Evolutionary conservation across 2,888 invertebrate species (phyloP), one percentile per base, ranked within the genome.

Genomic region (Leptogaster cylindrica): DNA sequence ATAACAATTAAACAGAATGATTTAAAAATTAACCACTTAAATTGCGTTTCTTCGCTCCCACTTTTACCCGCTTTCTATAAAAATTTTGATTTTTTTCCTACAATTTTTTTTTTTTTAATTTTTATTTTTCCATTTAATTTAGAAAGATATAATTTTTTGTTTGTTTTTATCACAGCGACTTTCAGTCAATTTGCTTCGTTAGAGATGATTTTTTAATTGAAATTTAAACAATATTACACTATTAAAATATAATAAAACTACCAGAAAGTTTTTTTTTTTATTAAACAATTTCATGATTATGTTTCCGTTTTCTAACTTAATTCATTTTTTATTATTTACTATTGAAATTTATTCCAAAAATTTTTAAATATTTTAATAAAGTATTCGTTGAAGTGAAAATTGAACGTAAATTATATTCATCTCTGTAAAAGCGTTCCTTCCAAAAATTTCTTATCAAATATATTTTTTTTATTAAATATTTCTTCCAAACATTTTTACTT

Each of bases 161-260:
- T n/a, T n/a, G n/a, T n/a, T n/a, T n/a, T 67, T 67, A 67, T 67
- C 67, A 67, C 67, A 67, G 67, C 51, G 67, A 67, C 67, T 51
- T 66, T 67, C 67, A 67, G 67, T 67, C 67, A 65, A 65, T 36
- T 51, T 39, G 65, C 65, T 27, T 36, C n/a, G n/a, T 65, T 51
- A 65, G 65, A 65, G 65, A 65, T 65, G 65, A 65, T 20, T 41
- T 27, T 23, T n/a, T n/a, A n/a, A n/a, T 10, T 33, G 33, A 33
- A 33, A n/a, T n/a, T n/a, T n/a, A n/a, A n/a, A n/a, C n/a, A n/a
- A n/a, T n/a, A n/a, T n/a, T n/a, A n/a, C n/a, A n/a, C n/a, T n/a
- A n/a, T n/a, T n/a, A n/a, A n/a, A n/a, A n/a, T n/a, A n/a, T n/a
- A n/a, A n/a, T n/a, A n/a, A n/a, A n/a, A n/a, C n/a, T n/a, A n/a